Evolutionary conservation across 1,140 invertebrate genomes (phyloP), one percentile per base, ranked within the genome.

Genomic region (Drosophila sechellia): DNA sequence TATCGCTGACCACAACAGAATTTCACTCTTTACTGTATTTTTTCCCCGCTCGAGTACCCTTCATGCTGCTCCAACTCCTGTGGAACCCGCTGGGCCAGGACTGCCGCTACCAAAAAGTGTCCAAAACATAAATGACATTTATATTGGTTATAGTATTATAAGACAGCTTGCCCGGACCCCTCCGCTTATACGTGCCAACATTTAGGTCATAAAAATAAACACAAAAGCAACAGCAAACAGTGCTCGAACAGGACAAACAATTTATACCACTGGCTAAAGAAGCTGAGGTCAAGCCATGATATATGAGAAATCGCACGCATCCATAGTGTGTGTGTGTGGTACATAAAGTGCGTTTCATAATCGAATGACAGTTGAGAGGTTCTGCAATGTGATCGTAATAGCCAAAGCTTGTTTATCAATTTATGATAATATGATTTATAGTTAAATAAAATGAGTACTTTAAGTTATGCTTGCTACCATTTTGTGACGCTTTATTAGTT

Each of bases 101-200:
- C 54, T 49, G 37, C 45, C 11, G 54, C 58, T 52, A 57, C 61
- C 59, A 65, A 48, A 75, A 86, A 72, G 70, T 86, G 81, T 81
- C 78, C 78, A 63, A 77, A 75, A 86, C 81, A 87, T 86, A 86
- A 86, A 86, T 86, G 81, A 86, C 81, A 86, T 86, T 86, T 86
- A 87, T 86, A 86, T 86, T 86, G 81, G 81, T 79, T 81, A 81
- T 81, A 68, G 83, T 86, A 81, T 86, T 86, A 78, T 78, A 86
- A 69, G 70, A 68, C 68, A 68, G 49, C 43, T 61, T 57, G 48
- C 60, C 56, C 4, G 34, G 59, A 12, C 58, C n/a, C 27, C 50
- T 27, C 34, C 45, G 34, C 50, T 45, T 25, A 39, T 65, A 75
- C 72, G 72, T 75, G 72, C 70, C 59, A 75, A 75, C 70, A 61